Evolutionary conservation across 2,797 vertebrate genomes (phyloP), one percentile per base, ranked within the genome.

Genomic region (Brachymystax lenok): DNA sequence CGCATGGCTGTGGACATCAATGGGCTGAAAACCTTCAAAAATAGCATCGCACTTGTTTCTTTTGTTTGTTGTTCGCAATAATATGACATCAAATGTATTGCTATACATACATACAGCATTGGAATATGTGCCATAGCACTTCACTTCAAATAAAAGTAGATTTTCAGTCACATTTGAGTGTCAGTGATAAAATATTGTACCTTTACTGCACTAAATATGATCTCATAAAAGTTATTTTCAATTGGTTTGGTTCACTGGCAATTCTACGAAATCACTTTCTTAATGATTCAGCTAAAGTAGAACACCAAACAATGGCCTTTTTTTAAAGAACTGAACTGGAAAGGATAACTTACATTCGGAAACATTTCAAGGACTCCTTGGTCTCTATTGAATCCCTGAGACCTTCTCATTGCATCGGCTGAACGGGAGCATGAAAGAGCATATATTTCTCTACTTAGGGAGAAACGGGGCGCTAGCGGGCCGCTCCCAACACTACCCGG

Each of bases 1-100:
- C 0, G 74, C 79, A 71, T 76, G 74, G 35, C 68, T 84, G 82
- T 73, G 61, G 77, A 59, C 72, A 69, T 59, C 78, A 71, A 71
- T 80, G 75, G 72, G 74, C 56, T 80, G 21, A 33, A 75, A 75
- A 80, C 30, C 1, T 71, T 77, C 66, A 74, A 80, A 73, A 75
- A 75, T 71, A 67, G 40, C 73, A 54, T 56, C 72, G 71, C 75
- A 77, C 82, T 76, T 68, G 69, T 67, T 13, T 8, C 3, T 54
- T 66, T 21, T 19, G 76, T 70, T 77, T 51, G 35, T 69, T n/a
- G 17, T 27, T 46, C 17, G 2, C 40, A 35, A 30, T 69, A 8
- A 30, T 69, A 24, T 69, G 27, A 50, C 30, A 30, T 68, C 10
- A 30, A 28, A 1, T 28, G 64, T 30, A 67, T 16, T 68, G 30